Percentiles rank a stretch among this genome's conserved stretches.
These are phyloP conservation scores for Garra rufa DNA, from an alignment of 2,113 vertebrate species.

Conservation along the genomic window DNA sequence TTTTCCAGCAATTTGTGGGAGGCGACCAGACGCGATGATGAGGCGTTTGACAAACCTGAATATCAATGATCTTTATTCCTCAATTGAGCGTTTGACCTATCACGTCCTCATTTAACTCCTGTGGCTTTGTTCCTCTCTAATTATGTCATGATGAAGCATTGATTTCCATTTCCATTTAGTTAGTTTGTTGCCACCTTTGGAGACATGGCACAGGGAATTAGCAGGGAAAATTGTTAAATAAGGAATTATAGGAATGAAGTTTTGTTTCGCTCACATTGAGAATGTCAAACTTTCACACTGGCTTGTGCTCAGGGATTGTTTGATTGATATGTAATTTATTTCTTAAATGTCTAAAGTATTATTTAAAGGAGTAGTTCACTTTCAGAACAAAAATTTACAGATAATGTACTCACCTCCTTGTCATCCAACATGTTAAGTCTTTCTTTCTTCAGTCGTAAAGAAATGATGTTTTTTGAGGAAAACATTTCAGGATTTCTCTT, in stretches of 20 bases:
- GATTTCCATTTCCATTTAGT: slow-evolving; percentile 55
- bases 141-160: slow-evolving; percentile 54
- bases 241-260: not conserved
- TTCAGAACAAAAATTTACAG: too few relatives aligned
- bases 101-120: slow-evolving; percentile 43
- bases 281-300: not conserved
- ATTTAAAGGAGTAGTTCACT: too few relatives aligned
- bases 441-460: too few relatives aligned
- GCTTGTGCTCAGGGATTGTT: not conserved
- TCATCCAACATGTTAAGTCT: too few relatives aligned
- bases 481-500: too few relatives aligned
- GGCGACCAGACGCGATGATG: slow-evolving; percentile 38
- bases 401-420: too few relatives aligned
- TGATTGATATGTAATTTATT: not conserved
- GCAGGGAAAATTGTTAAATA: not conserved
- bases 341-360: too few relatives aligned
- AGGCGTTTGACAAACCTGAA: slow-evolving; percentile 38
- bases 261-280: not conserved
- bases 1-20: slow-evolving; percentile 18
- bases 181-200: slow-evolving; percentile 44
- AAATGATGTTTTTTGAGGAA: too few relatives aligned
- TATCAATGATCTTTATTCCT: slow-evolving; percentile 49
- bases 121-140: slow-evolving; percentile 49
- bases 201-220: slow-evolving; percentile 27
- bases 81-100: slow-evolving; percentile 48